Base-by-base conservation (phyloP, 2,888 invertebrate genomes). In the Parnassius mnemosyne region DNA sequence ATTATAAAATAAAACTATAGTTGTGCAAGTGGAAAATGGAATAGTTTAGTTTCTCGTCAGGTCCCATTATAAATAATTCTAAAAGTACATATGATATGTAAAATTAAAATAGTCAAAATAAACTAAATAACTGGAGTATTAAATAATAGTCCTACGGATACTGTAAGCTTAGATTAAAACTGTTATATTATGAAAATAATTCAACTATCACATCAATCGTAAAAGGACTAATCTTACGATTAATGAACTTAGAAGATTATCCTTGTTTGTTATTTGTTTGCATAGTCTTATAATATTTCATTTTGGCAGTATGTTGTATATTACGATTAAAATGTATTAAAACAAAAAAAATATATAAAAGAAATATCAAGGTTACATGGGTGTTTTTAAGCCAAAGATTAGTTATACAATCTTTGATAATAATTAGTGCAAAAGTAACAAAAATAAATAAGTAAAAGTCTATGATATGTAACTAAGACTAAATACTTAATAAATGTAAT, bases 11-110 rank as follows among this genome's bases (percentile, higher is more conserved):
- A 41, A 46, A 54, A 52, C 55, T 51, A 61, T 34, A 34, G 34
- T 34, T 34, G 34, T 34, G 34, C 34, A 67, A 78, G 81, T 81
- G 78, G 80, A 77, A 66, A 70, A 65, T 82, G 83, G 83, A 84
- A 83, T 84, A 76, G 76, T 72, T 72, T 63, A 75, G 75, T 80
- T 78, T 70, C 75, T 65, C 61, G 65, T 83, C 83, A 84, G 84
- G 84, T 84, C 76, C 79, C 78, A 55, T 61, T 34, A 53, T 60
- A 43, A 43, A 62, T 16, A 53, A 11, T 49, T 16, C n/a, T 12
- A n/a, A 13, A 13, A 49, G 25, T 2, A 57, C 5, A 34, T 34
- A 34, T 7, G 34, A 34, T 34, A 46, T 46, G 61, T 51, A 56
- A 47, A 44, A 12, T 12, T 20, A 10, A 41, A 43, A 60, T 55